Evolutionary conservation across 2,113 vertebrate species (phyloP).

Genomic region (Ardeotis arabs): DNA sequence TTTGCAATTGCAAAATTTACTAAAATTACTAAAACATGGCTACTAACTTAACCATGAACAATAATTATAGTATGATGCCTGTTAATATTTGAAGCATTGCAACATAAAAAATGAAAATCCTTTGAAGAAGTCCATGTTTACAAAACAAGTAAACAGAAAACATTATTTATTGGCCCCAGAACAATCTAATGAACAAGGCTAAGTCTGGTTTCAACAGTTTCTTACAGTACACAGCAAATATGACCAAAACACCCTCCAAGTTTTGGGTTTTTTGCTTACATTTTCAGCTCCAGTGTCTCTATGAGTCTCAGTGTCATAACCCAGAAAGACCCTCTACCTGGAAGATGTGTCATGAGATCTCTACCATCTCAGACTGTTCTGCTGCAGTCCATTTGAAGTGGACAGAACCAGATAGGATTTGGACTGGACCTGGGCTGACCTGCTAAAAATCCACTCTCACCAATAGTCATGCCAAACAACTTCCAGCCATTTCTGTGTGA

Average conservation of each 20-base stretch:
- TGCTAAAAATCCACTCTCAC: background rate
- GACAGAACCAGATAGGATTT: background rate
- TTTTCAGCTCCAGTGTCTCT: background rate
- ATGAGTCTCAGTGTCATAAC: background rate
- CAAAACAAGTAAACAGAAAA: background rate
- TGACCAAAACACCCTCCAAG: background rate
- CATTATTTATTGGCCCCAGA: background rate
- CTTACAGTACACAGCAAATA: background rate
- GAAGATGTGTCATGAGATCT: background rate
- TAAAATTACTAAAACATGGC: background rate
- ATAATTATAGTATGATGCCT: background rate
- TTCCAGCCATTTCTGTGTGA: background rate
- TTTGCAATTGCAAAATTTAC: background rate
- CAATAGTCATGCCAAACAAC: fast-evolving
- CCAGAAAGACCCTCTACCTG: background rate
- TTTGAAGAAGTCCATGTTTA: background rate
- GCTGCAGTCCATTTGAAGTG: background rate
- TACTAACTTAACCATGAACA: background rate
- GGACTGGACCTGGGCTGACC: background rate
- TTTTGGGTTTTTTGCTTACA: background rate
- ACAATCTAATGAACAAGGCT: background rate
- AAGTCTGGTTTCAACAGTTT: background rate
- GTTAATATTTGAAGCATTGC: background rate
- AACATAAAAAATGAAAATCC: background rate
- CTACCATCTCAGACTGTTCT: background rate